Evolutionary conservation across 2,797 vertebrate species (phyloP).

Genomic region (Pogoniulus pusillus): DNA sequence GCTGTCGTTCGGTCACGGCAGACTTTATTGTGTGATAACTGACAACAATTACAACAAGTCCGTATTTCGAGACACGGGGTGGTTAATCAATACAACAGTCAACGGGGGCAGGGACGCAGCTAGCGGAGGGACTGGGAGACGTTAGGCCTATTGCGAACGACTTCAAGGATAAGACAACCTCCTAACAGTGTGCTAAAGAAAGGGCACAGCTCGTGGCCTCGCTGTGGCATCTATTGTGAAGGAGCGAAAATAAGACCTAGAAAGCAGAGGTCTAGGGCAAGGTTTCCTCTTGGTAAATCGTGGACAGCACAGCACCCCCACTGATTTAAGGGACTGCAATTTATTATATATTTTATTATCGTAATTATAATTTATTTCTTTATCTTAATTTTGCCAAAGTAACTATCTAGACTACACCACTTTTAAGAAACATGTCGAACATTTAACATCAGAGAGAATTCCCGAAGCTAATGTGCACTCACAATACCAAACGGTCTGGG

Average conservation of each 20-base stretch:
- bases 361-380: conserved; percentile 29
- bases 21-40: conserved; percentile 75
- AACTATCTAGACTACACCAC: conserved; percentile 71
- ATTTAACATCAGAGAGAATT: conserved; percentile 70
- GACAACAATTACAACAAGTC: conserved; percentile 74
- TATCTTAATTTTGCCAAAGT: conserved; percentile 57
- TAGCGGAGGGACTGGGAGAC: not conserved
- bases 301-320: not conserved
- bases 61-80: conserved; percentile 13
- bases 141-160: conserved; percentile 13
- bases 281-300: conserved; percentile 9
- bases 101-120: conserved; percentile 3
- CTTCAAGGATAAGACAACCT: not conserved
- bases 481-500: conserved; percentile 69
- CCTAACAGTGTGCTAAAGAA: conserved; percentile 4
- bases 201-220: not conserved
- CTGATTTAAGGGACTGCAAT: conserved; percentile 27
- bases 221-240: conserved; percentile 5
- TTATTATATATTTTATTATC: conserved; percentile 36
- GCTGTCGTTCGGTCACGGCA: conserved; percentile 63
- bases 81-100: conserved; percentile 26
- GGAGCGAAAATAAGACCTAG: conserved; percentile 1
- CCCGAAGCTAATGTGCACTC: conserved; percentile 75
- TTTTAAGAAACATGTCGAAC: conserved; percentile 70
- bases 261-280: conserved; percentile 28